Evolutionary conservation across 2,888 invertebrate species (phyloP), one percentile per base, ranked within the genome.

Genomic region (Acanthosoma haemorrhoidale): DNA sequence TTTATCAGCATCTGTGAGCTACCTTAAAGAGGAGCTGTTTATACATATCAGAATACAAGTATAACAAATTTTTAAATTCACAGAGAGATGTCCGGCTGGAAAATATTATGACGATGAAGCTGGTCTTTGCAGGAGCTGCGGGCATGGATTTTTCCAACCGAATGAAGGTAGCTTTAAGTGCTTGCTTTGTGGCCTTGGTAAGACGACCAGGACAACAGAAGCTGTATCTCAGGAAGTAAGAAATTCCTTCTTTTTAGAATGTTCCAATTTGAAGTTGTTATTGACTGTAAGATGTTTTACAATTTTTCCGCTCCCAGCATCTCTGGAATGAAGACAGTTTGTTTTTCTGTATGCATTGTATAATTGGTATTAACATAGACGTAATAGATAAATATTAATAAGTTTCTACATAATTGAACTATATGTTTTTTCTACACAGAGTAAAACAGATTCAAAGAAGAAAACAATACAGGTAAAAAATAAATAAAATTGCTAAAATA

Each of bases 91-190:
- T 78, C 92, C 94, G 4, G 90, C 94, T 72, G 96, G 96, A 72
- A 94, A 96, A 82, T 96, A 90, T 81, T 94, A 93, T 80, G 94
- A 96, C 78, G 90, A 92, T 39, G 88, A 89, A 51, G 89, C 90
- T 0, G 94, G 94, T 43, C 83, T 94, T 1, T 97, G 97, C 78
- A 85, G 92, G 66, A 90, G 91, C 75, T 97, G 97, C 79, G 96
- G 96, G 0, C 92, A 94, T 78, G 96, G 96, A 2, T 94, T 93
- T 78, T 97, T 90, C 80, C 97, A 96, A 79, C 88, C 94, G 0
- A 86, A 87, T 38, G 94, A 95, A 80, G 95, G 95, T 2, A 90
- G 95, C 61, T 95, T 96, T 82, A 86, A 89, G 1, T 96, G 96
- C 78, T 83, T 89, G 68, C 84, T 94, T 0, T 96, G 96, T 77